Percentiles rank a stretch among this genome's conserved stretches.
Conservation (phyloP, 2,888 invertebrate genomes). For the Deroplatys truncata region DNA sequence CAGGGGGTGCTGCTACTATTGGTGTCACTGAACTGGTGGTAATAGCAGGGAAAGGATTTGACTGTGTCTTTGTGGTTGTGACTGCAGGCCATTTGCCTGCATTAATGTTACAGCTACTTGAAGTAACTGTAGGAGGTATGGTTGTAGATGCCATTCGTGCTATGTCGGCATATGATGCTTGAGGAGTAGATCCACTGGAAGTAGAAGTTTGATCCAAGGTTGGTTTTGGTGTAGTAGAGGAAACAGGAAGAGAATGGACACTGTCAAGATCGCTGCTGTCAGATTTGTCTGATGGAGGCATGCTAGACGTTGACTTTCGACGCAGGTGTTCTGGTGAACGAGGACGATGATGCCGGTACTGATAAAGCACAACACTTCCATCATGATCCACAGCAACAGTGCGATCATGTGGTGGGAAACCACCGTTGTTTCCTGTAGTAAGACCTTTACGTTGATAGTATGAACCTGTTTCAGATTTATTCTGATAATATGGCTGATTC, state of each 20-base stretch:
- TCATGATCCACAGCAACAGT: constrained; percentile 14
- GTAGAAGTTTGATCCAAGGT: constrained; percentile 37
- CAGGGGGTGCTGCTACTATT: background rate
- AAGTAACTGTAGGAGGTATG: constrained; percentile 30
- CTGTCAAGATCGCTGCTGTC: constrained; percentile 77
- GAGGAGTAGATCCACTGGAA: constrained; percentile 44
- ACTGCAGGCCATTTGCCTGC: constrained; percentile 23
- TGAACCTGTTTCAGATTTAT: background rate
- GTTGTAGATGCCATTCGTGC: constrained; percentile 52
- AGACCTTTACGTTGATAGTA: constrained; percentile 22
- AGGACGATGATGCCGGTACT: constrained; percentile 34
- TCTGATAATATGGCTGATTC: background rate
- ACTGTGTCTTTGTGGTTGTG: constrained; percentile 5
- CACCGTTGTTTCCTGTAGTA: constrained; percentile 28
- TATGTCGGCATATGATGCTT: constrained; percentile 78
- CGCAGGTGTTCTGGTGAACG: constrained; percentile 42
- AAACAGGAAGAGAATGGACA: constrained; percentile 75
- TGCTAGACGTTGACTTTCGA: constrained; percentile 69
- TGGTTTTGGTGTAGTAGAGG: constrained; percentile 45
- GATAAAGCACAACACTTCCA: constrained; percentile 22
- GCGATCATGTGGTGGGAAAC: constrained; percentile 33
- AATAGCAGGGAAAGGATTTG: background rate
- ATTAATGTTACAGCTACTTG: constrained; percentile 22
- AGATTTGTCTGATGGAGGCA: constrained; percentile 79
- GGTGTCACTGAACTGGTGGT: background rate